These are phyloP conservation scores for Chrysolina americana DNA, from an alignment of 2,888 invertebrate species.

Conservation along the genomic window DNA sequence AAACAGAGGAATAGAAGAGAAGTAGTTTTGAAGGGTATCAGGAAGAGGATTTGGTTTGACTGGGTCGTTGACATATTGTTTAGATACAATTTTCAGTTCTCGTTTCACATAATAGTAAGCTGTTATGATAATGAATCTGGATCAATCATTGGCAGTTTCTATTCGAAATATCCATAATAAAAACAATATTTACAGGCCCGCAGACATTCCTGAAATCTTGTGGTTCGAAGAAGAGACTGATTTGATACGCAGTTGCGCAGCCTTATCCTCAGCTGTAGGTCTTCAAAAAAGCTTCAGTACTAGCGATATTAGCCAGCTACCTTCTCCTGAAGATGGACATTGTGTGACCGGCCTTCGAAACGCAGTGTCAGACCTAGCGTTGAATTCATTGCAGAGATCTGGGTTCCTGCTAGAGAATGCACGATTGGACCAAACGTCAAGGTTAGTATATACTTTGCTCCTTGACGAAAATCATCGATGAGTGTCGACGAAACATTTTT, in stretches of 20 bases:
- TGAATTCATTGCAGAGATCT: constrained; percentile 73
- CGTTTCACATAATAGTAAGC: too few species aligned
- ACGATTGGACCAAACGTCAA: constrained; percentile 72
- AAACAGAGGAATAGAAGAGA: too few species aligned
- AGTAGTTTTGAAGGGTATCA: too few species aligned
- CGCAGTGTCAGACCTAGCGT: constrained; percentile 74
- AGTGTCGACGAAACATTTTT: too few species aligned
- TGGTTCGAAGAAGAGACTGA: constrained; percentile 85
- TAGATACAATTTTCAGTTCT: too few species aligned
- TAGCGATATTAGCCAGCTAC: constrained; percentile 79
- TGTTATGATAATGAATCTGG: not conserved
- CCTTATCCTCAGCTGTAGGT: constrained; percentile 83
- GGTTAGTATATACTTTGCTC: constrained; percentile 48
- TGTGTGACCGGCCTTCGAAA: constrained; percentile 65
- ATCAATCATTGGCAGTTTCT: too few species aligned
- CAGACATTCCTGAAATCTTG: constrained; percentile 76
- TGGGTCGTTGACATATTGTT: too few species aligned
- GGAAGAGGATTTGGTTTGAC: too few species aligned
- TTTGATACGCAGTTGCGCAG: constrained; percentile 84
- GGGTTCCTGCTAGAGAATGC: constrained; percentile 73
- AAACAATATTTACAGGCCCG: constrained; percentile 67
- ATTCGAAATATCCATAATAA: too few species aligned
- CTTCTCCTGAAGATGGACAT: constrained; percentile 70
- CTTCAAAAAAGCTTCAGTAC: constrained; percentile 89
- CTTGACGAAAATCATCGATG: too few species aligned